Evolutionary conservation across 2,888 invertebrate species (phyloP).

Genomic region (Hirtodrosophila histrioides): DNA sequence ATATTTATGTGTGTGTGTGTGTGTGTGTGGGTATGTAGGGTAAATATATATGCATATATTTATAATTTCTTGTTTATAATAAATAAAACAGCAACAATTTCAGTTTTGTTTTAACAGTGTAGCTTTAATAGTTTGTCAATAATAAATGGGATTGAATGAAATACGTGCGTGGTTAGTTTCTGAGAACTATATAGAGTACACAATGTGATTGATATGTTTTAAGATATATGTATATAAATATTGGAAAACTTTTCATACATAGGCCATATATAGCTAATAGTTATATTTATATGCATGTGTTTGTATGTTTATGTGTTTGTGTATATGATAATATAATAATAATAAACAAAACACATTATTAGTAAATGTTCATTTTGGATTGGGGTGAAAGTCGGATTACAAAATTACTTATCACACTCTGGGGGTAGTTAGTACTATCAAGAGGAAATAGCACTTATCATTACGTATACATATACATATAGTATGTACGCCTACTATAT

Average conservation of each 20-base stretch:
- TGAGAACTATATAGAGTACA: conserved; percentile 51
- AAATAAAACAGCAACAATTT: conserved; percentile 76
- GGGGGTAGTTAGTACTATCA: conserved; percentile 44
- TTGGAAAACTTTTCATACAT: conserved; percentile 30
- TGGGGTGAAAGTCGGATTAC: conserved; percentile 27
- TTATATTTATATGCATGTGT: conserved; percentile 45
- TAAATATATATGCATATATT: conserved; percentile 25
- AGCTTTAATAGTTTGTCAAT: conserved; percentile 68
- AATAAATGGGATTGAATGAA: conserved; percentile 60
- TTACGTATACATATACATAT: conserved; percentile 28
- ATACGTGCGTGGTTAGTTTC: conserved; percentile 71
- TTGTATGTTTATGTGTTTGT: conserved; percentile 10
- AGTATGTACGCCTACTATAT: conserved; percentile 13
- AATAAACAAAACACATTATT: conserved; percentile 52
- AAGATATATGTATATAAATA: conserved; percentile 40
- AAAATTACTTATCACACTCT: conserved; percentile 33
- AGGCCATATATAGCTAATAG: conserved; percentile 61
- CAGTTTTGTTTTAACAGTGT: conserved; percentile 69
- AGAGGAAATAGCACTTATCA: conserved; percentile 53
- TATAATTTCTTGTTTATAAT: conserved; percentile 43
- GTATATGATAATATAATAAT: conserved; percentile 38
- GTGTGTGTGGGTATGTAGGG: conserved; percentile 16
- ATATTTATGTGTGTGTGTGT: conserved; percentile 27
- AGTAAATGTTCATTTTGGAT: conserved; percentile 34
- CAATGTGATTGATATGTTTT: conserved; percentile 45